A percentile compares a stretch with the other conserved stretches of the same genome.
These are phyloP conservation scores for Porites evermanni DNA, from an alignment of 92 coral and sea anemone species.

Conservation along the genomic window DNA sequence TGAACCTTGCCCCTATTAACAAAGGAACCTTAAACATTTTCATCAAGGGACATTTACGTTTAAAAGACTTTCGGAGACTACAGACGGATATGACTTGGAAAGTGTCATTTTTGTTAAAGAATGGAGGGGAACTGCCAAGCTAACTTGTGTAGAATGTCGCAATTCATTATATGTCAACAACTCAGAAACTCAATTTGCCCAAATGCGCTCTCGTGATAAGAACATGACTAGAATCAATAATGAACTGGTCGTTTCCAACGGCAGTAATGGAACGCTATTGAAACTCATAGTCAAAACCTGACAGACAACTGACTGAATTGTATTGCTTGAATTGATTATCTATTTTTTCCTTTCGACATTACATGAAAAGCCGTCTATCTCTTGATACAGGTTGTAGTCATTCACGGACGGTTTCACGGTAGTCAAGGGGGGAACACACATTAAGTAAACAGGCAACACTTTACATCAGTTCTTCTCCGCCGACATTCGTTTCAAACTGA, in stretches of 20 bases:
- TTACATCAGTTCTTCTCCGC: background rate
- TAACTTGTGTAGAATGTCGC: too few relatives aligned
- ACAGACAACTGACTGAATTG: background rate
- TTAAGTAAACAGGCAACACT: background rate
- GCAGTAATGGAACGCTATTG: background rate
- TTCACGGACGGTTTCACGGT: too few relatives aligned
- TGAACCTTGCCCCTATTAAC: too few relatives aligned
- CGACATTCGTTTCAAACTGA: background rate
- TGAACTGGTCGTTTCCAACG: background rate
- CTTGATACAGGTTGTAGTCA: too few relatives aligned
- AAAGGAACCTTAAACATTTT: too few relatives aligned
- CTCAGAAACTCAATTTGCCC: background rate
- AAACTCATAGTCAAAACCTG: background rate
- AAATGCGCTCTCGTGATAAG: background rate
- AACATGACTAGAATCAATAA: background rate
- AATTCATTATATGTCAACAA: too few relatives aligned
- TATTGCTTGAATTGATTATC: background rate
- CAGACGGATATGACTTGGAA: too few relatives aligned
- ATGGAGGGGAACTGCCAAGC: too few relatives aligned
- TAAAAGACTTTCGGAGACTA: too few relatives aligned
- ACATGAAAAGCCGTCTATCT: too few relatives aligned
- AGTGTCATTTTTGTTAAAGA: too few relatives aligned
- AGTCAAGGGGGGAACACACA: background rate
- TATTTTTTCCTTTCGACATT: background rate
- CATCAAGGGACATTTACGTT: too few relatives aligned